Evolutionary conservation across 2,797 vertebrate genomes (phyloP).

Genomic region (Pipistrellus pipistrellus): DNA sequence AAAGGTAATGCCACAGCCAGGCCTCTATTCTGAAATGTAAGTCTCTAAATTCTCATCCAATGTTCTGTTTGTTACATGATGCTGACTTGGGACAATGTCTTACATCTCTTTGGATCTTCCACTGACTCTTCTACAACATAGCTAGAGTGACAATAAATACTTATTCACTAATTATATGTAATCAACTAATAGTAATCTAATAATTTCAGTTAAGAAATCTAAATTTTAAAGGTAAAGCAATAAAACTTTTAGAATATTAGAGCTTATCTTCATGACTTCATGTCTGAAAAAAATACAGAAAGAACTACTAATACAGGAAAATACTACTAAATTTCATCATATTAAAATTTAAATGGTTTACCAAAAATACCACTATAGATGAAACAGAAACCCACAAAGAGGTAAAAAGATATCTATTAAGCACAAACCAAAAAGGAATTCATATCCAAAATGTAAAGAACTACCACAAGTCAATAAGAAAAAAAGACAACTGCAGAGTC

Average conservation of each 20-base stretch:
- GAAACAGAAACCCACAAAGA: neutral
- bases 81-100: neutral
- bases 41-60: neutral
- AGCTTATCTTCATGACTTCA: neutral
- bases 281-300: neutral
- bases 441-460: conserved; percentile 17
- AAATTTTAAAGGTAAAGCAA: neutral
- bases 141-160: neutral
- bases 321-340: neutral
- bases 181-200: conserved; percentile 35
- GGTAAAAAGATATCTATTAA: neutral
- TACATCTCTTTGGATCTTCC: neutral
- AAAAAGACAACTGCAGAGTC: neutral
- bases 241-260: neutral
- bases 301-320: neutral
- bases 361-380: neutral
- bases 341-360: conserved; percentile 51
- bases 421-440: neutral
- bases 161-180: conserved; percentile 10
- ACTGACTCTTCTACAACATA: neutral
- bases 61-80: neutral
- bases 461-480: neutral
- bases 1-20: neutral
- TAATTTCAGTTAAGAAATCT: conserved; percentile 49
- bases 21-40: neutral